phyloP scores from a whole-genome alignment of 2,888 invertebrate genomes.

The Neoscelio sp. region DNA sequence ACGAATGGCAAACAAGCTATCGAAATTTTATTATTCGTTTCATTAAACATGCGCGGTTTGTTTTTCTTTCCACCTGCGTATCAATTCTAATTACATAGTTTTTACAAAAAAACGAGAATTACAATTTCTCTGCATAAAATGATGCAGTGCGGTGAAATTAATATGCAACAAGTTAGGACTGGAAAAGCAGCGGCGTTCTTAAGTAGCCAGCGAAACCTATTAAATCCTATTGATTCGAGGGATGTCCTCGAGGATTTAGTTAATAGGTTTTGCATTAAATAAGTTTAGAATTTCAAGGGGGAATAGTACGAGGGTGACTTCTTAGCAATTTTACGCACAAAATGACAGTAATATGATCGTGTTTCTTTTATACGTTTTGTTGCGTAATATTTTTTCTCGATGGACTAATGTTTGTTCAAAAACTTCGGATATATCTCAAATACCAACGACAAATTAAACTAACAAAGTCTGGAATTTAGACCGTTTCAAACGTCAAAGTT shows the following conservation, averaged over 20 bases:
- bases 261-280: conserved; percentile 3
- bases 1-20: not conserved
- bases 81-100: not conserved
- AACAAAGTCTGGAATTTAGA: no score
- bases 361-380: no score
- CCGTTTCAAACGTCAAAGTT: no score
- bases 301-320: no score
- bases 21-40: conserved; percentile 12
- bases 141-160: not conserved
- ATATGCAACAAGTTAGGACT: conserved; percentile 2
- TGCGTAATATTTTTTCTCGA: no score
- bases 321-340: no score
- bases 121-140: no score
- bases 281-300: conserved; percentile 23
- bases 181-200: not conserved
- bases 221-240: conserved; percentile 5
- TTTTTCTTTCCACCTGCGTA: not conserved
- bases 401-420: no score
- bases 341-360: no score
- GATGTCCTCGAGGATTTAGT: conserved; percentile 9
- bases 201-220: conserved; percentile 1
- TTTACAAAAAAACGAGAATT: no score
- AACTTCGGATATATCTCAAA: no score
- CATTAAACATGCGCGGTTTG: not conserved
- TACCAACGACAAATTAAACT: no score